Percentiles rank a stretch among this genome's conserved stretches.
These are phyloP conservation scores for Acanthacorydalis orientalis DNA, from an alignment of 2,888 invertebrate genomes.

Conservation along the genomic window DNA sequence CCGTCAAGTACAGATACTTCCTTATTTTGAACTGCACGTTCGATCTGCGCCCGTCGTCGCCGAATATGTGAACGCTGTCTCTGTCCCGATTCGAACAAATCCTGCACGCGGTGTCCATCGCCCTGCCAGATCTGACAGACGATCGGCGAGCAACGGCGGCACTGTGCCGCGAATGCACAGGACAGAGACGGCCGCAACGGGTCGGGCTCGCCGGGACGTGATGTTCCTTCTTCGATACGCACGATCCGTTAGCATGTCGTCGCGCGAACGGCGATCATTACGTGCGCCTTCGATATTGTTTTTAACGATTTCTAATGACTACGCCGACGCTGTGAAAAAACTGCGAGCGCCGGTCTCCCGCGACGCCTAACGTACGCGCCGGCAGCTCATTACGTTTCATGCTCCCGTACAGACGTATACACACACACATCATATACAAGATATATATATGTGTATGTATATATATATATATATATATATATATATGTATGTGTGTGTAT, in stretches of 20 bases:
- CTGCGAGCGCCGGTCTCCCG: too few species aligned
- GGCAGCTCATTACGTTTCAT: too few species aligned
- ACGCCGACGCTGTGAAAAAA: constrained; percentile 4
- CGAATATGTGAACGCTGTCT: constrained; percentile 43
- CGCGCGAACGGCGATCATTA: not conserved
- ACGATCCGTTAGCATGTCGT: not conserved
- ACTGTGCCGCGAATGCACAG: too few species aligned
- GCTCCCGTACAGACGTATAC: too few species aligned
- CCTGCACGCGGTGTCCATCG: constrained; percentile 30
- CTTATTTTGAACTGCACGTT: constrained; percentile 47
- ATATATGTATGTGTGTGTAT: too few species aligned
- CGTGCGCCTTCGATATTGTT: not conserved
- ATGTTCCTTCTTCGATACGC: not conserved
- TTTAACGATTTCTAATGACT: not conserved
- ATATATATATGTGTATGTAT: too few species aligned
- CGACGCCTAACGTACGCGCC: too few species aligned
- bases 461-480: too few species aligned
- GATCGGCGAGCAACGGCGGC: too few species aligned
- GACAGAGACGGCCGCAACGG: too few species aligned
- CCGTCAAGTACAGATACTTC: constrained; percentile 50
- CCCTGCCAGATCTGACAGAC: not conserved
- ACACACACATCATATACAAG: too few species aligned
- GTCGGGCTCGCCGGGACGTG: not conserved
- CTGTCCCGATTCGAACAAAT: constrained; percentile 44
- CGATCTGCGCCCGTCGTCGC: constrained; percentile 45